phyloP scores from a whole-genome alignment of 2,113 vertebrate genomes.

The Acanthisitta chloris region DNA sequence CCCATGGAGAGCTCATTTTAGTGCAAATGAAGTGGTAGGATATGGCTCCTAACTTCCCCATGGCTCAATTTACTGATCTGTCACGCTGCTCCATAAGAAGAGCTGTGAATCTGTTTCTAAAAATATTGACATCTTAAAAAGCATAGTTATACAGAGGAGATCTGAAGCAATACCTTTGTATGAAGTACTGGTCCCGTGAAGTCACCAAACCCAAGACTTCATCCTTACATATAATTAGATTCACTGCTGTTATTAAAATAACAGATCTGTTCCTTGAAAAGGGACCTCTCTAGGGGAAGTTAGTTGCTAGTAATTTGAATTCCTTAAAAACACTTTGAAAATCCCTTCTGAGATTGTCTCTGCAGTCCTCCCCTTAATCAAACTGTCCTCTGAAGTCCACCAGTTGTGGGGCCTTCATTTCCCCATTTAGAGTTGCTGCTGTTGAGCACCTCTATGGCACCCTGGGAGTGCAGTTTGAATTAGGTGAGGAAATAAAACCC shows the following conservation, averaged over 20 bases:
- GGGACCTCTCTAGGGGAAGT: background rate
- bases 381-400: background rate
- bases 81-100: background rate
- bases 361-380: background rate
- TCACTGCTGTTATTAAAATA: background rate
- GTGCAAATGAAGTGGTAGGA: background rate
- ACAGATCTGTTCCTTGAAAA: background rate
- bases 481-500: background rate
- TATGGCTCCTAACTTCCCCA: background rate
- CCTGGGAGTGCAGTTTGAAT: background rate
- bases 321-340: background rate
- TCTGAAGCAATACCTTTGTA: background rate
- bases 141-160: background rate
- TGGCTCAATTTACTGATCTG: background rate
- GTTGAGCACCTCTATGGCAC: background rate
- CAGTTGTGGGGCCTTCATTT: background rate
- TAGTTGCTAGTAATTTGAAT: background rate
- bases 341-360: background rate
- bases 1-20: background rate
- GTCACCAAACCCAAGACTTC: background rate
- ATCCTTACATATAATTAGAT: background rate
- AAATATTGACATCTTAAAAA: background rate
- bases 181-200: background rate
- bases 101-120: background rate
- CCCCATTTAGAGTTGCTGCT: background rate